Base-by-base conservation (phyloP, 2,113 vertebrate genomes). In the Carlito syrichta region DNA sequence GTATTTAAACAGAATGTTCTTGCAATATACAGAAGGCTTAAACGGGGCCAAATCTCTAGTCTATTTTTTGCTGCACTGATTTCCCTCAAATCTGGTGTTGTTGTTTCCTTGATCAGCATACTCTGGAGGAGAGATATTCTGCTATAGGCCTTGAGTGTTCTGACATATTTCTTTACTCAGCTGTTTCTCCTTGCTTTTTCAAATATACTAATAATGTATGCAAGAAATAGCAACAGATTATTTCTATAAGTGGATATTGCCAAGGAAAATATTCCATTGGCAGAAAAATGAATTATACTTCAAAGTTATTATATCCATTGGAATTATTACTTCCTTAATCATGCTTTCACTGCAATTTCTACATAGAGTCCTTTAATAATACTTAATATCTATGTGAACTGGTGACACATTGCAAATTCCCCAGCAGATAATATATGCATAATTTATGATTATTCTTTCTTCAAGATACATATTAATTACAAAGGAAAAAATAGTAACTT, bases 151-250 rank as follows among this genome's bases (percentile, higher is more conserved):
- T 92, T 56, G 56, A 45, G 38, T 73, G 7, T 95, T 76, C 45
- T 89, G 60, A 45, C 79, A 35, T 4, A 71, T 6, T 88, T 93
- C 23, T 81, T 54, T 85, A 50, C 27, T 91, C 81, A 71, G 48
- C 52, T 86, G 12, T 66, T 94, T 73, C 32, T 58, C 74, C 92
- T 90, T 85, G 45, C 30, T 63, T 91, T 52, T 96, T 40, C n/a
- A 96, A 43, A 82, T 93, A 45, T 82, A n/a, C 58, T 96, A 88
- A 85, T 73, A 76, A 94, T 93, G 73, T 71, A 79, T 52, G 54
- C 54, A 88, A 43, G 56, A 95, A 94, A 91, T 60, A 93, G 50
- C 38, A 96, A 35, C 25, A 88, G 19, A 68, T 52, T 25, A 73
- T 81, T 25, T 74, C 20, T 74, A 19, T 77, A 91, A 71, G 35